Evolutionary conservation across 2,113 vertebrate species (phyloP).

Genomic region (Caracal caracal): DNA sequence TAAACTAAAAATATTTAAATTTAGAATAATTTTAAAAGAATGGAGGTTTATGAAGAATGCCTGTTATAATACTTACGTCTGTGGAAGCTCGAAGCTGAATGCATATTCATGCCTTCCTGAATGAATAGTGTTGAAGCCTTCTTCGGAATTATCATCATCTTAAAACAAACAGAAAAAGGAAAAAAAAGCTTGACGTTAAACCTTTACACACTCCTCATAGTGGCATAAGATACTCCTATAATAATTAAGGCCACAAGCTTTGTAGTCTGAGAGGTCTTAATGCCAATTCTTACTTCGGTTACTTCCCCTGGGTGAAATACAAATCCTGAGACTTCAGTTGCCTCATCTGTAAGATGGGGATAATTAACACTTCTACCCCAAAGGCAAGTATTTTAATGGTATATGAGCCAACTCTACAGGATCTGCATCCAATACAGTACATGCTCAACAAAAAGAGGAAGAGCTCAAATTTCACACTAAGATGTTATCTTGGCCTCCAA

Average conservation of each 20-base stretch:
- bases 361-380: not conserved
- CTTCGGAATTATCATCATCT: slow-evolving; percentile 99
- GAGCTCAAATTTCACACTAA: not conserved
- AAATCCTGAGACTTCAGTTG: not conserved
- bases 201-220: not conserved
- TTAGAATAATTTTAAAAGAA: not conserved
- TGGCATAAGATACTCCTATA: not conserved
- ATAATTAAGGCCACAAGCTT: not conserved
- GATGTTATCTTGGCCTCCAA: not conserved
- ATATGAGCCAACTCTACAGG: not conserved
- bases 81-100: slow-evolving; percentile 99
- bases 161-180: slow-evolving; percentile 79
- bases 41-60: not conserved
- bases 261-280: not conserved
- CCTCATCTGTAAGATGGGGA: not conserved
- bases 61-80: slow-evolving; percentile 91
- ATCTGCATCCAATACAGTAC: not conserved
- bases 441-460: not conserved
- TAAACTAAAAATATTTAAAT: slow-evolving; percentile 61
- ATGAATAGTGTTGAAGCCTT: slow-evolving; percentile 96
- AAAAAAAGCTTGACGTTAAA: not conserved
- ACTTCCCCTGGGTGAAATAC: not conserved
- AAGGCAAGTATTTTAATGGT: not conserved
- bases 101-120: slow-evolving; percentile 99
- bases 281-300: not conserved